Evolutionary conservation across 2,888 invertebrate genomes (phyloP), one percentile per base, ranked within the genome.

Genomic region (Serrognathus titanus): DNA sequence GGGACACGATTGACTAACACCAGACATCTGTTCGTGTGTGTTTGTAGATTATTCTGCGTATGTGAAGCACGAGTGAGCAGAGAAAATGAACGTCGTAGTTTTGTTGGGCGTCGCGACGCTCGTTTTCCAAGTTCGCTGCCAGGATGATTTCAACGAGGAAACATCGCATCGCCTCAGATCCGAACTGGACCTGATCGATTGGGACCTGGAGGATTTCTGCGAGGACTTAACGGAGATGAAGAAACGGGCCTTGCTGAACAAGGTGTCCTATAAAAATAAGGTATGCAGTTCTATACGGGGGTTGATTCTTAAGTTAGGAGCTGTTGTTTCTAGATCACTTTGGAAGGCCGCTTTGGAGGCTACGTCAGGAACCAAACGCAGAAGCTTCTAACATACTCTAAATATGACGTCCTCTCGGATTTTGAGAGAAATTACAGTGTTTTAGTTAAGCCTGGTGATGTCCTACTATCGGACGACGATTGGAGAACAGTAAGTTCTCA

Each of bases 361-460:
- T 79, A 81, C 63, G 71, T 81, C 8, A 73, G 76, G 37, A 72
- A 73, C 52, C 81, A 82, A 68, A 75, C 78, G 5, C 11, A 49
- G 24, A 16, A 58, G 8, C 49, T 61, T n/a, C 55, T 47, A 41
- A 48, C 43, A 39, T 50, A 51, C 13, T 16, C 51, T 9, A 59
- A 55, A 55, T 55, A 59, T 16, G 56, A 66, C 31, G 55, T 73
- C 24, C 69, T 73, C 1, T 60, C 51, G 12, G 72, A 80, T 8
- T 69, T 81, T n/a, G 70, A 75, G 55, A 71, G 82, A 54, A 82
- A 81, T 60, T 79, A 81, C 58, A 78, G 79, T 9, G 72, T 82
- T 3, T 66, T 83, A 1, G 69, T 80, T 39, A 80, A 81, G 60
- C 79, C 82, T 10, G 83, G 83, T 13, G 83, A 83, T 58, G 72